Base-by-base conservation (phyloP, 2,888 invertebrate species). In the Norana najaformis region DNA sequence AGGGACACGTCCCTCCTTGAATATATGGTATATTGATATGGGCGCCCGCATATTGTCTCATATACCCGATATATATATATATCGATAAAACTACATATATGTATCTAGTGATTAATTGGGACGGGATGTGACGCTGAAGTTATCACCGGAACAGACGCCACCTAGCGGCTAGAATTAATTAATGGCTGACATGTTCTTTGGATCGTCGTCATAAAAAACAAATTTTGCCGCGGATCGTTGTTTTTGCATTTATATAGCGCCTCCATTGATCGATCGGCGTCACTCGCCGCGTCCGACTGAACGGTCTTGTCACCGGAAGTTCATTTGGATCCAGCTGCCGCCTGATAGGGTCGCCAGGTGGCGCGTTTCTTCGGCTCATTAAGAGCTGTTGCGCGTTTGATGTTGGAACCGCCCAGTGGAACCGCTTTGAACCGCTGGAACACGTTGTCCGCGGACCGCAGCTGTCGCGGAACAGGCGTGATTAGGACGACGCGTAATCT, bases 181-280 rank as follows among this genome's bases (percentile, higher is more conserved):
- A 69, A 1, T n/a, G 69, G 30, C 69, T n/a, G n/a, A 69, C 69
- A n/a, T n/a, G n/a, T 4, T 16, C n/a, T 13, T 69, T 69, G 18
- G n/a, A 69, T 30, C 69, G n/a, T 69, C 69, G 30, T n/a, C 69
- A n/a, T 69, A 1, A 8, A 4, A 1, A n/a, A n/a, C n/a, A n/a
- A n/a, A n/a, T n/a, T n/a, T n/a, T n/a, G n/a, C n/a, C n/a, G n/a
- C n/a, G n/a, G n/a, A n/a, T n/a, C n/a, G n/a, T n/a, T n/a, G n/a
- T n/a, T n/a, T n/a, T n/a, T 11, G 23, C 23, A 47, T 41, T 41
- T 41, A 11, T 69, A 8, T 69, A n/a, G 30, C n/a, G 69, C 69
- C 69, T 69, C 69, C n/a, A n/a, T 69, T 69, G 69, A 69, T 69
- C 69, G 69, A 69, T 69, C n/a, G 69, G n/a, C 69, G 30, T 69